Conservation (phyloP, 2,888 invertebrate genomes). For the Amiota mariae region DNA sequence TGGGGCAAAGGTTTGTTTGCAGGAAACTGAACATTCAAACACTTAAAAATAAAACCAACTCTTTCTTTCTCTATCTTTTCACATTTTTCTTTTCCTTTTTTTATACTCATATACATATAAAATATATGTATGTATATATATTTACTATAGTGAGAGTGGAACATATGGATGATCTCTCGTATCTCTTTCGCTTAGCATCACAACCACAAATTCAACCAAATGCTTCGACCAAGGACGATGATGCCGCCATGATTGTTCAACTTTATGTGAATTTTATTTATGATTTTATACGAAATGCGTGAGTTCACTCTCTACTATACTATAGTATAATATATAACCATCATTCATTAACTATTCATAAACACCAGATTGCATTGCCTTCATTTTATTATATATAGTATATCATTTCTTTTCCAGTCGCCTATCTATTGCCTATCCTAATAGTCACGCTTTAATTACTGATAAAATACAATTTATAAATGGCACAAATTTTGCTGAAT, state of each 20-base stretch:
- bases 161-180: constrained; percentile 76
- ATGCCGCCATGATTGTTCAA: constrained; percentile 67
- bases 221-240: constrained; percentile 55
- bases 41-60: too few relatives aligned
- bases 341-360: too few relatives aligned
- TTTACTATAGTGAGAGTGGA: constrained; percentile 54
- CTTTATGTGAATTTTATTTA: constrained; percentile 73
- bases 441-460: constrained; percentile 36
- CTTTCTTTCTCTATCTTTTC: neutral
- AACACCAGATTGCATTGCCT: too few relatives aligned
- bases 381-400: neutral
- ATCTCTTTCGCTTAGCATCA: constrained; percentile 72
- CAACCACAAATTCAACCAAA: constrained; percentile 57
- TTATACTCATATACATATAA: neutral
- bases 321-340: neutral
- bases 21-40: neutral
- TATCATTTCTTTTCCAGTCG: constrained; percentile 12
- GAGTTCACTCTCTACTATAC: constrained; percentile 36
- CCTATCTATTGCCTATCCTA: constrained; percentile 31
- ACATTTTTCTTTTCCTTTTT: too few relatives aligned
- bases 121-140: neutral
- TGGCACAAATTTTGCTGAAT: constrained; percentile 30
- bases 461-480: constrained; percentile 20
- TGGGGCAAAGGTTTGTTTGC: constrained; percentile 35
- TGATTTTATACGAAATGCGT: constrained; percentile 74